Evolutionary conservation across 1,140 invertebrate species (phyloP), one percentile per base, ranked within the genome.

Genomic region (Papilio glaucus): DNA sequence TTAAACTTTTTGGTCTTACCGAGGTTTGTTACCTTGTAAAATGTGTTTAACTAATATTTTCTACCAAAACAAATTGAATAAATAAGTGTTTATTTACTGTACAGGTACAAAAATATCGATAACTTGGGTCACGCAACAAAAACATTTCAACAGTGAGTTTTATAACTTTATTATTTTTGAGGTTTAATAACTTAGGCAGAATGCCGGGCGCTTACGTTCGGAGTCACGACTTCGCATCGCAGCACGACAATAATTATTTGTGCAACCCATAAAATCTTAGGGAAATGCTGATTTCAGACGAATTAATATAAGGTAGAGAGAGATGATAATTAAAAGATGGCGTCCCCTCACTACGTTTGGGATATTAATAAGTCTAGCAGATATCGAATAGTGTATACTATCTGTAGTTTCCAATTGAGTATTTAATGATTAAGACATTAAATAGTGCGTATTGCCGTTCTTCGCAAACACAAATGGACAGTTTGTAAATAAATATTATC

Each of bases 401-500:
- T 33, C 29, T 33, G n/a, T n/a, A 33, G 2, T 33, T 33, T 6
- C 6, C 29, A 24, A 24, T 24, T 1, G 10, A 41, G 10, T 13
- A 9, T 13, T 41, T 41, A 41, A 4, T 41, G 13, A 41, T 13
- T 13, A 13, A 18, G 9, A 18, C 2, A 26, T 3, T 12, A 57
- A 26, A 57, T 12, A 0, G 9, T 41, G 12, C 13, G 12, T 57
- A 24, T 13, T 57, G 12, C 24, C 10, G 9, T 37, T 29, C 18
- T 13, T 29, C 21, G 13, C n/a, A 6, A 3, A 33, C 29, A 61
- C 24, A 57, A 24, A 61, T 61, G 24, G 26, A 9, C 60, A 33
- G 5, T 33, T 13, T 15, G 60, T 61, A 61, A 61, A 33, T 65
- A 65, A 65, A 65, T 39, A 38, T 65, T 65, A 39, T 65, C 70